Conservation (phyloP, 1,140 invertebrate genomes). For the Drosophila azteca region DNA sequence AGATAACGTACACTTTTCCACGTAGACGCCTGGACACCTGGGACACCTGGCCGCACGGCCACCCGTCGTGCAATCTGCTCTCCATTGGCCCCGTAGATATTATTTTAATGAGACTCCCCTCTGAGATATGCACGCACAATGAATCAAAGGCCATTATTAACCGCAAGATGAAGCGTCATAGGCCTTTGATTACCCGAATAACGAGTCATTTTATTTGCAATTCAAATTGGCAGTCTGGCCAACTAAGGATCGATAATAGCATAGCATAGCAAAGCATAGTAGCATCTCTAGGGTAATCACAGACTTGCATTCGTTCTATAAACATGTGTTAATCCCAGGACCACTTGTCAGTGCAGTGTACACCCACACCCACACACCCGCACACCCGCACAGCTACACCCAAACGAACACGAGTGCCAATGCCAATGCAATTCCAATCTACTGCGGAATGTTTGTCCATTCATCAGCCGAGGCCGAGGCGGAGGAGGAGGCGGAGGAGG, state of each 20-base stretch:
- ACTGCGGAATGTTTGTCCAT: conserved; percentile 25
- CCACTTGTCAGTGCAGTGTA: conserved; percentile 2
- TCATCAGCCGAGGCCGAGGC: conserved; percentile 12
- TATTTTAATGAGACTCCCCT: conserved; percentile 21
- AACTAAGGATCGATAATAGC: no score
- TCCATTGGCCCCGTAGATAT: background rate
- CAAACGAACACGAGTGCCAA: background rate
- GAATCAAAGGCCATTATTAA: conserved; percentile 43
- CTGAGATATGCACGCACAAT: background rate
- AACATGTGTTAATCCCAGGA: conserved; percentile 18
- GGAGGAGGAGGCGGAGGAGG: no score
- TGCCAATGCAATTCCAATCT: conserved; percentile 19
- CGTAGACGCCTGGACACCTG: no score
- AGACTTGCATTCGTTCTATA: conserved; percentile 9
- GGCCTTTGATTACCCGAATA: no score
- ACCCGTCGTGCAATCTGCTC: background rate
- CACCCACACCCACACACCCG: background rate
- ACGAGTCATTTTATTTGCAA: no score
- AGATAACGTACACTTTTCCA: conserved; percentile 21
- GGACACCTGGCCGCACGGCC: conserved; percentile 5
- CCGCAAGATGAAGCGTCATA: no score
- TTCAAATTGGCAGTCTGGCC: no score
- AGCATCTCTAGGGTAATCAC: background rate
- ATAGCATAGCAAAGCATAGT: no score
- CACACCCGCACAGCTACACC: no score